Conservation (phyloP, 2,113 vertebrate species). For the Mormoops blainvillei region DNA sequence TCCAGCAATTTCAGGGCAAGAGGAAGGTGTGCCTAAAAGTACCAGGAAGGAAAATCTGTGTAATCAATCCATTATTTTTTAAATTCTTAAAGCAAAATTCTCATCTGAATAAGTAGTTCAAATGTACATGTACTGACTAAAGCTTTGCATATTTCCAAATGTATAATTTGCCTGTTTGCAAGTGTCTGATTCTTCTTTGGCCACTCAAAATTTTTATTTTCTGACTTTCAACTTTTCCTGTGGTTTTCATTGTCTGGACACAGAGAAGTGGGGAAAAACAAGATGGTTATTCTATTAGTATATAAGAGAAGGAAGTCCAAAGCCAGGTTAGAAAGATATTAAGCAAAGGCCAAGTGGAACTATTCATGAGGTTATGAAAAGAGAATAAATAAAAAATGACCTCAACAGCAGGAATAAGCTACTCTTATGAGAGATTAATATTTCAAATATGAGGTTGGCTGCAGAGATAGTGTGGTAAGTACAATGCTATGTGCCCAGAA, state of each 20-base stretch:
- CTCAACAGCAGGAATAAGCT: constrained; percentile 53
- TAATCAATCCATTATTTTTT: constrained; percentile 16
- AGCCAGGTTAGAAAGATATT: constrained; percentile 53
- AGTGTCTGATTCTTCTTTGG: neutral
- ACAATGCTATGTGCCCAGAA: constrained; percentile 3
- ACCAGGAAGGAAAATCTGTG: neutral
- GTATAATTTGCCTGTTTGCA: constrained; percentile 44
- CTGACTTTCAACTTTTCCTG: constrained; percentile 5
- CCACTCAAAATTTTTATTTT: constrained; percentile 50
- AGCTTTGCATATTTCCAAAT: constrained; percentile 30
- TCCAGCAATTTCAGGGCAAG: neutral
- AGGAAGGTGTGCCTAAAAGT: neutral
- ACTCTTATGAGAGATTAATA: constrained; percentile 60
- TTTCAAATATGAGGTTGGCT: constrained; percentile 57
- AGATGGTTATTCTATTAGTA: constrained; percentile 32
- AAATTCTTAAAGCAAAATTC: constrained; percentile 14
- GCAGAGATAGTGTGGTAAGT: neutral
- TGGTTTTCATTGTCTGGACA: constrained; percentile 44
- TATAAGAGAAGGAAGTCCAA: constrained; percentile 24
- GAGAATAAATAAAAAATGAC: constrained; percentile 73
- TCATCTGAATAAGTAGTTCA: neutral
- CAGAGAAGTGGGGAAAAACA: constrained; percentile 12
- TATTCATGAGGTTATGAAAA: constrained; percentile 67
- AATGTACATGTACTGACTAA: neutral
- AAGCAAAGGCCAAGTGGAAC: constrained; percentile 53